Evolutionary conservation across 2,113 vertebrate genomes (phyloP), one percentile per base, ranked within the genome.

Genomic region (Pluvialis apricaria): DNA sequence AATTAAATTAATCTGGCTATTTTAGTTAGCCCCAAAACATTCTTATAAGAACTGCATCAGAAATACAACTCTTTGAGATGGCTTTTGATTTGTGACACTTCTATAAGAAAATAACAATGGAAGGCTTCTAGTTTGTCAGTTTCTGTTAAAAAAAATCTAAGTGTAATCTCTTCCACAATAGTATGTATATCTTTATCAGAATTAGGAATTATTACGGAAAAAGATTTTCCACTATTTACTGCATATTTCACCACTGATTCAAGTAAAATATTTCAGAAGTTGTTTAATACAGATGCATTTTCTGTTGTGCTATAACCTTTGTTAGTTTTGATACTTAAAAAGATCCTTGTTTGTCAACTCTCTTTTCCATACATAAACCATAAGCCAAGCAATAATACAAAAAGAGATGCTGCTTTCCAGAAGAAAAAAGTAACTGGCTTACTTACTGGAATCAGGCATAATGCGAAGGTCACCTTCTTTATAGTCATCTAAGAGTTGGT

Each of bases 401-500:
- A 70, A 22, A 92, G 52, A 81, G 15, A 51, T 80, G 57, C 16
- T 1, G 5, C 64, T 90, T 83, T 82, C 36, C 52, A 88, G 49
- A 90, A 80, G 18, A 94, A 70, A 64, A 94, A 45, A 72, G 11
- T 40, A 77, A 60, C 34, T 18, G 10, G n/a, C 13, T 22, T 62
- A 98, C 99, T 99, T 97, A 99, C 99, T 99, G 13, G 99, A 99
- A 97, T 99, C 99, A 5, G 99, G 99, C 99, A 99, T 99, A 95
- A 99, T 99, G 96, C 99, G 99, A 84, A 99, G 99, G 97, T 99
- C 99, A 89, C 99, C 99, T 95, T 99, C 99, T 97, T 99, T 99
- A 96, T 99, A 99, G 77, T 99, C 99, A 42, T 99, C 99, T 97
- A 99, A 97, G 77, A 99, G 99, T 87, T 99, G 99, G 96, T 99